Percentiles rank a stretch among this genome's conserved stretches.
Conservation (phyloP, 2,797 vertebrate genomes). For the Dromococcyx pavoninus region DNA sequence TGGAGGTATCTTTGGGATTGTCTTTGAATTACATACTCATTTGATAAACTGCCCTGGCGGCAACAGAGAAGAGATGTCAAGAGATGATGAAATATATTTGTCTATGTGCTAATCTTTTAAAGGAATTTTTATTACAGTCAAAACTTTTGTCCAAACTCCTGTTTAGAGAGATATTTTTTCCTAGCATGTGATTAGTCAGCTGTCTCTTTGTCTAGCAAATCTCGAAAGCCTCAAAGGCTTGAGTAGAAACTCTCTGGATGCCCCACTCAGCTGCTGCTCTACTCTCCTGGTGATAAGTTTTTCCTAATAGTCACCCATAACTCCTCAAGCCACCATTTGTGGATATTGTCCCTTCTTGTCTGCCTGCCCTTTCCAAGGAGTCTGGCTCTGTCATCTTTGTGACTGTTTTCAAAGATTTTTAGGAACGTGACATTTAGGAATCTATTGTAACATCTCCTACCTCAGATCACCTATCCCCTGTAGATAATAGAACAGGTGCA, state of each 20-base stretch:
- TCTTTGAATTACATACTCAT: not conserved
- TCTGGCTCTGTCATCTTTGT: not conserved
- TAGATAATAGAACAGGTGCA: not conserved
- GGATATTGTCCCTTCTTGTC: not conserved
- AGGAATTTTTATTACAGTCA: not conserved
- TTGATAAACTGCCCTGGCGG: not conserved
- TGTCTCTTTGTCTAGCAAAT: not conserved
- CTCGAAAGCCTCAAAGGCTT: not conserved
- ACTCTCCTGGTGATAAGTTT: not conserved
- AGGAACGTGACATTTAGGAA: not conserved
- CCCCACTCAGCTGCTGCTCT: not conserved
- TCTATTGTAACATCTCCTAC: too few relatives aligned
- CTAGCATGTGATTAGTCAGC: not conserved
- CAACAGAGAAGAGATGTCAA: not conserved
- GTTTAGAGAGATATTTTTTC: not conserved
- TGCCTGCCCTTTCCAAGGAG: not conserved
- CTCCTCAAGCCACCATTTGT: not conserved
- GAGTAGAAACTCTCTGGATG: not conserved
- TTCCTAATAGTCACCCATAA: not conserved
- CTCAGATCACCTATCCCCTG: not conserved
- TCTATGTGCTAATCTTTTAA: not conserved
- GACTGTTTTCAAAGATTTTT: not conserved
- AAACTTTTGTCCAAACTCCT: not conserved
- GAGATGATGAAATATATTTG: not conserved
- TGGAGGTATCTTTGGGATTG: constrained; percentile 83